Conservation (phyloP, 1,140 invertebrate species). For the Drosophila watanabei region DNA sequence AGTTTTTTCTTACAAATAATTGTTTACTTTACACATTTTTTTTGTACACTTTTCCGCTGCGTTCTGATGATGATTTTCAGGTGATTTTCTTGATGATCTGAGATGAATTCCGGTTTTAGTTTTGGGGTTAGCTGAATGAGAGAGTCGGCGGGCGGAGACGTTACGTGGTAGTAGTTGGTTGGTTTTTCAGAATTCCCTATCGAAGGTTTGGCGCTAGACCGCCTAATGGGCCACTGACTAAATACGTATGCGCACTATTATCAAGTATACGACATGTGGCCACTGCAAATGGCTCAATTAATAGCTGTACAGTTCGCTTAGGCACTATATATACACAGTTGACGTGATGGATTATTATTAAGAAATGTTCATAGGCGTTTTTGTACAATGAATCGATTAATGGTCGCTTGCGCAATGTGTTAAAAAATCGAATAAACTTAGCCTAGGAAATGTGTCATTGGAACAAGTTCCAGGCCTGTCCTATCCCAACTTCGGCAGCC, state of each 20-base stretch:
- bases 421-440: slow-evolving; percentile 48
- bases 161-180: slow-evolving; percentile 18
- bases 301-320: slow-evolving; percentile 30
- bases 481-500: background rate
- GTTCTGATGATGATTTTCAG: slow-evolving; percentile 23
- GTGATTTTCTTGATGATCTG: slow-evolving; percentile 41
- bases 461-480: slow-evolving; percentile 10
- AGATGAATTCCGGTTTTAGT: slow-evolving; percentile 52
- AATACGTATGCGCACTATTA: slow-evolving; percentile 53
- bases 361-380: slow-evolving; percentile 15
- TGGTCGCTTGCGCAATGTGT: slow-evolving; percentile 42
- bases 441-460: slow-evolving; percentile 44
- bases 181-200: slow-evolving; percentile 18
- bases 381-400: slow-evolving; percentile 47
- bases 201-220: slow-evolving; percentile 33
- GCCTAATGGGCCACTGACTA: slow-evolving; percentile 42
- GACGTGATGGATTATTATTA: slow-evolving; percentile 34
- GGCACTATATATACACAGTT: slow-evolving; percentile 37
- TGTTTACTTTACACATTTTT: slow-evolving; percentile 41
- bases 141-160: slow-evolving; percentile 14
- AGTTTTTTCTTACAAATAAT: slow-evolving; percentile 14
- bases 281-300: slow-evolving; percentile 57
- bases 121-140: slow-evolving; percentile 49
- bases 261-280: slow-evolving; percentile 73
- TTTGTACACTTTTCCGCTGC: slow-evolving; percentile 16